phyloP scores from a whole-genome alignment of 1,140 invertebrate genomes.

The Oedothorax gibbosus region DNA sequence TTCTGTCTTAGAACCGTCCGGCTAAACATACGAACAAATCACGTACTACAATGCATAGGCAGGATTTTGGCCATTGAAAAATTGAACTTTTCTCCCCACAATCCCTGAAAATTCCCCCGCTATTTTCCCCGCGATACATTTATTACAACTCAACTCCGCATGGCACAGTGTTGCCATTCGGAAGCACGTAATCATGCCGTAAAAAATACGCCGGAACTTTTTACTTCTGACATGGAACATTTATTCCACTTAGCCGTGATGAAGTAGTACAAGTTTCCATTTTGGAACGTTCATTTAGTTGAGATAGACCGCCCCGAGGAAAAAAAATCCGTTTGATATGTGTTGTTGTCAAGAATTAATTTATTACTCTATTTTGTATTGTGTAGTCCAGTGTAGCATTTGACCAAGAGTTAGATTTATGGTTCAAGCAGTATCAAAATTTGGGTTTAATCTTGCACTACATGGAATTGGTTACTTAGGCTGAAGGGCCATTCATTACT shows the following conservation, averaged over 20 bases:
- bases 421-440: too few species aligned
- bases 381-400: too few species aligned
- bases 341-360: constrained; percentile 11
- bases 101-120: too few species aligned
- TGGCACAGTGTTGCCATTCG: constrained; percentile 17
- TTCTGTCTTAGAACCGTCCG: too few species aligned
- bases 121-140: constrained; percentile 1
- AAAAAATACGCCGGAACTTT: constrained; percentile 1
- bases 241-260: constrained; percentile 46
- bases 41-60: too few species aligned
- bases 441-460: too few species aligned
- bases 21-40: too few species aligned
- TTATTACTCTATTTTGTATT: neutral
- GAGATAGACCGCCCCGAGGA: neutral
- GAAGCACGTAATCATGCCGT: constrained; percentile 19
- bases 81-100: too few species aligned
- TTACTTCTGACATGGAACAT: constrained; percentile 37
- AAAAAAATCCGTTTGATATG: constrained; percentile 4
- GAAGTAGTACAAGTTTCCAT: constrained; percentile 34
- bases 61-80: too few species aligned
- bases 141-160: constrained; percentile 7
- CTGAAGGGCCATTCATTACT: too few species aligned
- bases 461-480: too few species aligned
- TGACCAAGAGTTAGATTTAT: too few species aligned
- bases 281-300: neutral